Evolutionary conservation across 2,113 vertebrate genomes (phyloP), one percentile per base, ranked within the genome.

Genomic region (Gila orcuttii): DNA sequence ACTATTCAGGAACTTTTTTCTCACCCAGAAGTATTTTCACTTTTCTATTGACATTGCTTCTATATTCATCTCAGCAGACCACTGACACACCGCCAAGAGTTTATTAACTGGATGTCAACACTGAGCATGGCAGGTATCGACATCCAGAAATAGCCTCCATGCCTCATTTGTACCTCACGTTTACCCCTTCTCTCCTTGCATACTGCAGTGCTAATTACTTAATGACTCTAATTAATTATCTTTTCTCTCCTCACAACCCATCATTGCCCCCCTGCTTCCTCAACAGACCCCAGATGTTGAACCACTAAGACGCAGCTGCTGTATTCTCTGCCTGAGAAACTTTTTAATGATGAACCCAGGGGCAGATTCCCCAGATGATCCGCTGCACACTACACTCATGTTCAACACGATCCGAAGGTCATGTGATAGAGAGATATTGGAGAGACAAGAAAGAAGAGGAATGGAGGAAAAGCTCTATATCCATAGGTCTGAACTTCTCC

Each of bases 241-340:
- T 75, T 57, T 77, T 31, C 28, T 17, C 33, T 12, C 52, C 42
- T 76, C 85, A 50, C 23, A 59, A 62, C 12, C 69, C 19, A 52
- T 69, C 64, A 9, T 19, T 13, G 45, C 42, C 36, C 21, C 21
- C 25, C 59, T 19, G 13, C 75, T 68, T 85, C 52, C 57, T 60
- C 74, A 74, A 33, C 66, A 55, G 68, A 82, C 57, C 66, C 69
- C 83, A 76, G 83, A 85, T 82, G 78, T 76, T 62, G 45, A 55
- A 66, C 23, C 68, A 31, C 60, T 39, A 59, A 80, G 57, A 55
- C 45, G 10, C 85, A 82, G 79, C 79, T 83, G 85, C 60, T 28
- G 23, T 1, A 33, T 60, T 81, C 79, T 74, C 39, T 31, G 66
- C 64, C 42, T 80, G 52, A 33, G 39, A 55, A 66, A 68, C 11